Base-by-base conservation (phyloP, 2,888 invertebrate species). In the Pristionchus arcanus region DNA sequence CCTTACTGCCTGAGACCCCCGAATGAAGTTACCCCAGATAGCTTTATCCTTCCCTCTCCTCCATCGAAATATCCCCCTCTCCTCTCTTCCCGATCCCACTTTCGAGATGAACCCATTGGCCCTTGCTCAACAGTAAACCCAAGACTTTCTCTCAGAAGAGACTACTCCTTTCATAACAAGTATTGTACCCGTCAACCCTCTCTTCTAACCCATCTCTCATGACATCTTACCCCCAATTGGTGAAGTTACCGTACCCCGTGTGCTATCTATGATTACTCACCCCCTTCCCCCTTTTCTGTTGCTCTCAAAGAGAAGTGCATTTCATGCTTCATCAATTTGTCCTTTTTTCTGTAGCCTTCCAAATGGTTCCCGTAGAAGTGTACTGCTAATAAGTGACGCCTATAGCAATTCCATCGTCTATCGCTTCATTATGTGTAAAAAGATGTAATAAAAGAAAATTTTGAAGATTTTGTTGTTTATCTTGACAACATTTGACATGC, bases 221-320 rank as follows among this genome's bases (percentile, higher is more conserved):
- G 84, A 85, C 84, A 85, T 59, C 37, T 59, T 59, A 59, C 84
- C 84, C n/a, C 59, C 59, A 49, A n/a, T 85, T 59, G 84, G 59
- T 85, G 59, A 59, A 85, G 49, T 34, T 85, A 85, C 84, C 84
- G 59, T 34, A 85, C 25, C 59, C 84, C 84, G 84, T 59, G 84
- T 85, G 84, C 59, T 59, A 59, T 59, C 21, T 28, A 21, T 85
- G 21, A 55, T 37, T 85, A 55, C 59, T 85, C 19, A 85, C 7
- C 34, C n/a, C 34, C 34, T 16, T 34, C 37, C 31, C 34, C 55
- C 84, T 85, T 85, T 85, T 85, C 55, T 85, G 55, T 59, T 85
- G 28, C 59, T 85, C 84, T 85, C 84, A 42, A 85, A 85, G 84
- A 85, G 84, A 85, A 85, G 84, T 85, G 84, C 84, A 85, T 85